Base-by-base conservation (phyloP, 2,888 invertebrate genomes). In the Subacronicta megacephala region DNA sequence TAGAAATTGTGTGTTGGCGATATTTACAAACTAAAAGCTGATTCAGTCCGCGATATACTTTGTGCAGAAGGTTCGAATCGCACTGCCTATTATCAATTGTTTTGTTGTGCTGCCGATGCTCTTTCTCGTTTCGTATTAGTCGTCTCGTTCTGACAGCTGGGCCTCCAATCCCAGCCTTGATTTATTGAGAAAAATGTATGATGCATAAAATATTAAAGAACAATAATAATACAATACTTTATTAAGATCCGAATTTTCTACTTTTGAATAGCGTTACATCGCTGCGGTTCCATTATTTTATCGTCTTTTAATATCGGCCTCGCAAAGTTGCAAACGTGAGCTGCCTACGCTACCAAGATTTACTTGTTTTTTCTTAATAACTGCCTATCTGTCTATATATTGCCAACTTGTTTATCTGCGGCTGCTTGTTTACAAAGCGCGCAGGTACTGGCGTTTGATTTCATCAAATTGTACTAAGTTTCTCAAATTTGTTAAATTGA, bases 371-470 rank as follows among this genome's bases (percentile, higher is more conserved):
- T 82, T 77, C 63, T 76, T 64, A 69, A 73, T 69, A 72, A 62
- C 57, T 61, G 72, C 78, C 68, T 65, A 81, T 56, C 71, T 77
- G 80, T 75, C n/a, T n/a, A n/a, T 68, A 75, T 79, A 78, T 83
- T 86, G 85, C 82, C 83, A 84, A 86, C 75, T 80, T 75, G 81
- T 74, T 86, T 86, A 84, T 85, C 85, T 82, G 74, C 62, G 73
- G 77, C 77, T 67, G 82, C 88, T 88, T 90, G 85, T 90, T 89
- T 89, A 88, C 85, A 82, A 83, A 69, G 68, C 78, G 75, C 67
- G 69, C 79, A 73, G 81, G 78, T 68, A 62, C 73, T 70, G 75
- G 72, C 82, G 78, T 80, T 77, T 62, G 60, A 62, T 69, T 61
- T 83, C 75, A 76, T 85, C 80, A 84, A 83, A 59, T 77, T 80